Evolutionary conservation across 2,888 invertebrate genomes (phyloP).

Genomic region (Monoplex corrugatus): DNA sequence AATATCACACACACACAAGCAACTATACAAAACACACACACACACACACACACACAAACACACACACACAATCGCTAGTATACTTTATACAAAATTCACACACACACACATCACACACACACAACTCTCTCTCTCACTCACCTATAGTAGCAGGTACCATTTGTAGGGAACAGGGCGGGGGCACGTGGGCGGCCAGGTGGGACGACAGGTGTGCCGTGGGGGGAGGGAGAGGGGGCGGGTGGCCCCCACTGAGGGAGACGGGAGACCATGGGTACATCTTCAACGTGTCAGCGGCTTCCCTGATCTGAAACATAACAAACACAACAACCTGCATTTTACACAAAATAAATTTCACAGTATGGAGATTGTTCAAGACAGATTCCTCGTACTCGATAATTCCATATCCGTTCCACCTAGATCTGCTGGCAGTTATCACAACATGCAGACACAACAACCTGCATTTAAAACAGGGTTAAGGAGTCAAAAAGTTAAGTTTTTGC

Average conservation of each 20-base stretch:
- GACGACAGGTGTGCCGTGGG: neutral
- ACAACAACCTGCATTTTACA: neutral
- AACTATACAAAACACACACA: slow-evolving; percentile 28
- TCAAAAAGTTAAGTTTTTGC: no score
- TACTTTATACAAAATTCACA: neutral
- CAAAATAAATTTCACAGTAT: no score
- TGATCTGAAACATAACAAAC: neutral
- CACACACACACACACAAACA: slow-evolving; percentile 43
- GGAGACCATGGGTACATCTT: slow-evolving; percentile 15
- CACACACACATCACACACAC: slow-evolving; percentile 43
- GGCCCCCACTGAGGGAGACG: neutral
- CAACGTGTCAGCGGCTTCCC: neutral
- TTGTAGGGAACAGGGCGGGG: neutral
- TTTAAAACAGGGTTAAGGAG: no score
- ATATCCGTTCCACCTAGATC: neutral
- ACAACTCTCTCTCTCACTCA: neutral
- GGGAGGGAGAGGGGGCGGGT: neutral
- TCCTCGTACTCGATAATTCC: no score
- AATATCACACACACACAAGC: neutral
- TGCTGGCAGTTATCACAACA: neutral
- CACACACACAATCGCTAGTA: neutral
- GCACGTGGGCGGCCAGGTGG: neutral
- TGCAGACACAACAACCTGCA: neutral
- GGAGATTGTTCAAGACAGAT: no score
- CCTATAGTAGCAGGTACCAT: neutral